A percentile compares a stretch with the other conserved stretches of the same genome.
These are phyloP conservation scores for Drosophila mayri DNA, from an alignment of 1,140 invertebrate species.

Conservation along the genomic window DNA sequence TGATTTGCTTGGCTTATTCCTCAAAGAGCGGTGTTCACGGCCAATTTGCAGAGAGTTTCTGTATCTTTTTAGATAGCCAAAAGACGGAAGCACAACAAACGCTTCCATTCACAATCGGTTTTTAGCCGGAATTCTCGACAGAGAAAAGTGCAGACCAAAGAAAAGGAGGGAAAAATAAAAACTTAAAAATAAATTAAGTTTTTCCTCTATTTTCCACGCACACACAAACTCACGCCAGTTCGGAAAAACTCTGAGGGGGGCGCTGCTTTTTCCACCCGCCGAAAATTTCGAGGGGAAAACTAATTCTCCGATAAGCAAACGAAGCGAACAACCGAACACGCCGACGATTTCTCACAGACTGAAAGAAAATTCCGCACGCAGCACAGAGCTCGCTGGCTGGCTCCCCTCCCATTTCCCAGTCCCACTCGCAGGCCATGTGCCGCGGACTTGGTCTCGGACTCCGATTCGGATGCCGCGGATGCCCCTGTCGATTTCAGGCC, in stretches of 20 bases:
- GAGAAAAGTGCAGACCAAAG: slow-evolving; percentile 63
- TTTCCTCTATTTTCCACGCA: slow-evolving; percentile 62
- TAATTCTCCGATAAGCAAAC: slow-evolving; percentile 59
- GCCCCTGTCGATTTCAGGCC: slow-evolving; percentile 30
- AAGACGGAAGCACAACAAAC: slow-evolving; percentile 61
- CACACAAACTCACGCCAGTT: slow-evolving; percentile 21
- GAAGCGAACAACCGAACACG: slow-evolving; percentile 59
- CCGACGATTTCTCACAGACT: slow-evolving; percentile 81
- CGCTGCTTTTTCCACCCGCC: slow-evolving; percentile 68
- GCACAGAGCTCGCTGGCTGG: slow-evolving; percentile 50
- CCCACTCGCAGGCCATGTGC: slow-evolving; percentile 12
- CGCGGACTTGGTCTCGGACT: slow-evolving; percentile 11
- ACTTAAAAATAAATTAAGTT: slow-evolving; percentile 82
- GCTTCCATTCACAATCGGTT: slow-evolving; percentile 61
- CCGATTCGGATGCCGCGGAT: slow-evolving; percentile 23
- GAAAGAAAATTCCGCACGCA: slow-evolving; percentile 81
- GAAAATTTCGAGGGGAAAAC: slow-evolving; percentile 24
- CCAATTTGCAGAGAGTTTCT: slow-evolving; percentile 62
- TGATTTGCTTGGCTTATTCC: slow-evolving; percentile 3
- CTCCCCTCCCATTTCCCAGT: slow-evolving; percentile 15
- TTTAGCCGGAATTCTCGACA: slow-evolving; percentile 70
- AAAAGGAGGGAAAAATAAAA: slow-evolving; percentile 46
- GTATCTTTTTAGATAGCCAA: slow-evolving; percentile 37
- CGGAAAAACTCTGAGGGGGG: slow-evolving; percentile 60
- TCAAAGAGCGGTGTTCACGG: slow-evolving; percentile 60